Evolutionary conservation across 2,888 invertebrate species (phyloP), one percentile per base, ranked within the genome.

Genomic region (Tromatobia lineatoria): DNA sequence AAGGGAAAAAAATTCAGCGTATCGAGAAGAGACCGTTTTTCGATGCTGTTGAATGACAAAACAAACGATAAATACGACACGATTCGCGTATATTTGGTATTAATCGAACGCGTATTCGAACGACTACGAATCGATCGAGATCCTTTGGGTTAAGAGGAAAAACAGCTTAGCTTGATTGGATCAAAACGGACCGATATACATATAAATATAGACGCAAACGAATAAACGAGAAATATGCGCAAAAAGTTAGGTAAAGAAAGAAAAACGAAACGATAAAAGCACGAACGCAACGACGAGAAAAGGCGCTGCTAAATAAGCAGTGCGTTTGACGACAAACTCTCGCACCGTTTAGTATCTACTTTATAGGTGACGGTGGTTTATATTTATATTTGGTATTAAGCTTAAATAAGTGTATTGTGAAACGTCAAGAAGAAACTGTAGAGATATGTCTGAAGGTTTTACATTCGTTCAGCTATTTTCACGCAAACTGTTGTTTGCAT

Each of bases 351-450:
- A 87, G 86, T 85, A 86, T 82, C 71, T 88, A 88, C 85, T 86
- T 86, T 88, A 87, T 88, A 89, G 91, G 90, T 91, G 91, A 89
- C 87, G 91, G 91, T 90, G 86, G 85, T 80, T 84, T 86, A 87
- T 90, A 89, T 91, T 89, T 88, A 87, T 88, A 86, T 57, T 88
- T 87, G 89, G 88, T 90, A 71, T 76, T 77, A 89, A 87, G 86
- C 88, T 87, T 81, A 73, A 66, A 86, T 85, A 88, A 86, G 87
- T 87, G 86, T 89, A 86, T 87, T 81, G 45, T 45, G 47, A 80
- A 74, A 45, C 64, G 64, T 25, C 25, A 23, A 54, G 38, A 45
- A 13, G n/a, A 52, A 25, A 76, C 18, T n/a, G 38, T n/a, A 50
- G 18, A 50, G 50, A 18, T 38, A 10, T 50, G n/a, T 18, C n/a